A percentile compares a stretch with the other conserved stretches of the same genome.
These are phyloP conservation scores for Rhynchomys soricoides DNA, from an alignment of 2,113 vertebrate species.

Conservation along the genomic window DNA sequence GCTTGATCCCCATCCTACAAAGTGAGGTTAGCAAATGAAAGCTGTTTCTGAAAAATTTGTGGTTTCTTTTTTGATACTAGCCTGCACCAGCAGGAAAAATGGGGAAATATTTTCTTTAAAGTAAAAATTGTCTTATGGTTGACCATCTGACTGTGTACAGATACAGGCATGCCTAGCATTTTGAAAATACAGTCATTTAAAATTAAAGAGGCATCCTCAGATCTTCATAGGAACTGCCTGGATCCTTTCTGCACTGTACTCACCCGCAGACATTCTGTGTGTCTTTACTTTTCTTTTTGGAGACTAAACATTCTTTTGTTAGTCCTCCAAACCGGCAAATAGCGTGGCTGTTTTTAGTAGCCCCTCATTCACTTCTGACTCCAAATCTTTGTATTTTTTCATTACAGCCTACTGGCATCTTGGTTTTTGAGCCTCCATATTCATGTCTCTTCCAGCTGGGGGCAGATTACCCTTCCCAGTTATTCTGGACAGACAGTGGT, in stretches of 20 bases:
- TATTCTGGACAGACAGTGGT: not conserved
- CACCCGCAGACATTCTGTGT: not conserved
- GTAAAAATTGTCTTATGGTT: not conserved
- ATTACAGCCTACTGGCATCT: not conserved
- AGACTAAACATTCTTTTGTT: too few species aligned
- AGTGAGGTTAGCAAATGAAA: not conserved
- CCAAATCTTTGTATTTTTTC: not conserved
- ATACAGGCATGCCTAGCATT: not conserved
- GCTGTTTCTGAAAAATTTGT: not conserved
- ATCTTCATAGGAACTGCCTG: not conserved
- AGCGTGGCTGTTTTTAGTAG: not conserved
- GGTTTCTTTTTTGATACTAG: not conserved
- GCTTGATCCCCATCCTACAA: not conserved
- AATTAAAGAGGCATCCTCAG: not conserved
- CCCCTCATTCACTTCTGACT: not conserved
- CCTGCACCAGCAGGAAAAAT: not conserved
- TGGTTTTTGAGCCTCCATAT: too few species aligned
- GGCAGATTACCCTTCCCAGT: too few species aligned
- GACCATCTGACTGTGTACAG: rapidly evolving
- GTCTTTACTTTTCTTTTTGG: not conserved
- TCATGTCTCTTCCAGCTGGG: too few species aligned
- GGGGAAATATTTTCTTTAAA: not conserved
- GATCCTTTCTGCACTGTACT: too few species aligned
- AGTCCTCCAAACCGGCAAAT: not conserved
- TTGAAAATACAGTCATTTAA: not conserved